Evolutionary conservation across 2,888 invertebrate species (phyloP), one percentile per base, ranked within the genome.

Genomic region (Pollenia griseotomentosa): DNA sequence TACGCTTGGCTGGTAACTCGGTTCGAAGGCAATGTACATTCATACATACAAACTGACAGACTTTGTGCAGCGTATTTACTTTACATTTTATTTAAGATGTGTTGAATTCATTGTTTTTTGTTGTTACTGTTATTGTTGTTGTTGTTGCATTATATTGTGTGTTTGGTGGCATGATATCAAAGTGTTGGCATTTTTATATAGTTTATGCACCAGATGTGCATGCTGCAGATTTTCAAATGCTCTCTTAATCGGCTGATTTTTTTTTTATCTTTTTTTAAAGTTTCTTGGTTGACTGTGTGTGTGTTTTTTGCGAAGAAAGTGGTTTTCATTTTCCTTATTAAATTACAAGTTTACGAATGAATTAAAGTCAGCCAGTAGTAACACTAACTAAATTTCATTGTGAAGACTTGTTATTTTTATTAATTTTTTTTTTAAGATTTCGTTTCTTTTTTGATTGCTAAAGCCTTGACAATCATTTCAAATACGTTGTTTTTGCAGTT

Each of bases 321-420:
- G 89, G 88, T 89, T 89, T 89, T 89, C 89, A 87, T 87, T 89
- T 89, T 89, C 87, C 88, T 89, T 88, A 88, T 89, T 89, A 87
- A 88, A 89, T 88, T 88, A 88, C 88, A 88, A 85, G 78, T 87
- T 87, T 87, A 84, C 78, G 78, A 87, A 74, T 87, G 87, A 87
- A 87, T 84, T 84, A 78, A 84, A 87, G 70, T 79, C 68, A 81
- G 81, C 77, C 79, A 80, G 51, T 53, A 70, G 81, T 59, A 84
- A 77, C 63, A 71, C 70, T 83, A 33, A 71, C 63, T 55, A 33
- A 33, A 48, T 19, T 33, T 40, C 68, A n/a, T 55, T 46, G 46
- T 61, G 16, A 46, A 61, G 83, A 57, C 55, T 33, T 61, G 44
- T 75, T 68, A 19, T 65, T 65, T 53, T 51, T 40, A 48, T 12